Conservation (phyloP, 2,888 invertebrate species). For the Mamestra brassicae region DNA sequence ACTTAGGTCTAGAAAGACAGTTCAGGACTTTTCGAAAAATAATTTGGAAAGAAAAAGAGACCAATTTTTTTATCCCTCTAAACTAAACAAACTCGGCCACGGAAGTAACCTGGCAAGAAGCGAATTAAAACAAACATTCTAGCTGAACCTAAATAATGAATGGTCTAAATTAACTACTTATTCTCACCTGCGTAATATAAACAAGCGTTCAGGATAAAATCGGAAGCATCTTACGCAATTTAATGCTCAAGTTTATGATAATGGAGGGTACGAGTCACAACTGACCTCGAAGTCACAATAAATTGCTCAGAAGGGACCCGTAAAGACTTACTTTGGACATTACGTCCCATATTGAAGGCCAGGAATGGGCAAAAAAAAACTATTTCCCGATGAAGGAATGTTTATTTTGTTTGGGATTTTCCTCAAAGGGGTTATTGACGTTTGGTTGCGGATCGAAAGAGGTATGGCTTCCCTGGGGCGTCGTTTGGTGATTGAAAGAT, state of each 20-base stretch:
- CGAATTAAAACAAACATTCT: no score
- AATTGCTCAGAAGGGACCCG: constrained; percentile 33
- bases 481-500: constrained; percentile 1
- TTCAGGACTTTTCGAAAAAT: no score
- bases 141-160: background rate
- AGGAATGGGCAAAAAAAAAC: constrained; percentile 36
- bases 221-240: constrained; percentile 23
- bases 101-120: no score
- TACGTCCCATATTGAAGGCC: constrained; percentile 27
- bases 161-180: background rate
- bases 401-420: constrained; percentile 46
- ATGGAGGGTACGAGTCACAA: constrained; percentile 17
- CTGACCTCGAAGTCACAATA: constrained; percentile 39
- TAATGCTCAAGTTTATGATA: constrained; percentile 36
- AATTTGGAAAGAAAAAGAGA: no score
- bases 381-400: constrained; percentile 36
- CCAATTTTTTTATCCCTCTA: no score
- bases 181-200: background rate
- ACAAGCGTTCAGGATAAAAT: constrained; percentile 6
- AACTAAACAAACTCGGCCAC: no score
- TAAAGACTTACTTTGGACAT: constrained; percentile 31
- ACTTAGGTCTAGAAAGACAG: no score
- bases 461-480: background rate
- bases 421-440: constrained; percentile 8
- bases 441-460: constrained; percentile 6